Base-by-base conservation (phyloP, 2,797 vertebrate genomes). In the Phrynocephalus vlangalii region DNA sequence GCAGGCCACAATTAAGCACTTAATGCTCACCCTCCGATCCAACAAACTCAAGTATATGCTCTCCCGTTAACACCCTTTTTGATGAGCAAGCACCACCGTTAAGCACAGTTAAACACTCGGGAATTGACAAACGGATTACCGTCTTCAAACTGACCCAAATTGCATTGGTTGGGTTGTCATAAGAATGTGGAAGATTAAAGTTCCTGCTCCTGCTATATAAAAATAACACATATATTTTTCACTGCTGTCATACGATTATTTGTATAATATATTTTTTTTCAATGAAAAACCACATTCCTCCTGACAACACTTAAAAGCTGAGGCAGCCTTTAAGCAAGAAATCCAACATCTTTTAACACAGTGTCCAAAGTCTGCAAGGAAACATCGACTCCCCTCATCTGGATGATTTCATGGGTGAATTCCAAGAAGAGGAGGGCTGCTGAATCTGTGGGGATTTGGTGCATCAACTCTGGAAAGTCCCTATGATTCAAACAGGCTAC, bases 311-410 rank as follows among this genome's bases (percentile, higher is more conserved):
- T 92, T 94, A 85, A 92, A 92, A 75, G 94, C 91, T 86, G 92
- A 85, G 48, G 90, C 94, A 94, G 93, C 30, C 87, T 94, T 82
- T 92, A 92, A 86, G 88, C 87, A 85, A 86, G 94, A 94, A 94
- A 91, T 90, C 2, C 95, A 95, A 94, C 89, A 79, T 91, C 92
- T 50, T 93, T 83, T 92, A 95, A 93, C 92, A 90, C 91, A 96
- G 96, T 92, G 88, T 88, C 90, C 90, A 93, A 88, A 92, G 92
- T 89, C 90, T 92, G 91, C 88, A 96, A 96, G 94, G 96, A 96
- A 96, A 96, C 94, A 96, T 93, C 94, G 95, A 52, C 22, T 75
- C 26, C 26, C 38, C 67, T 18, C 26, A 48, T 48, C 26, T 60
- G 18, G 52, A 70, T 60, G 44, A 38, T 9, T 70, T 44, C 16